These are phyloP conservation scores for Podilymbus podiceps DNA, from an alignment of 2,113 vertebrate genomes.

Conservation along the genomic window DNA sequence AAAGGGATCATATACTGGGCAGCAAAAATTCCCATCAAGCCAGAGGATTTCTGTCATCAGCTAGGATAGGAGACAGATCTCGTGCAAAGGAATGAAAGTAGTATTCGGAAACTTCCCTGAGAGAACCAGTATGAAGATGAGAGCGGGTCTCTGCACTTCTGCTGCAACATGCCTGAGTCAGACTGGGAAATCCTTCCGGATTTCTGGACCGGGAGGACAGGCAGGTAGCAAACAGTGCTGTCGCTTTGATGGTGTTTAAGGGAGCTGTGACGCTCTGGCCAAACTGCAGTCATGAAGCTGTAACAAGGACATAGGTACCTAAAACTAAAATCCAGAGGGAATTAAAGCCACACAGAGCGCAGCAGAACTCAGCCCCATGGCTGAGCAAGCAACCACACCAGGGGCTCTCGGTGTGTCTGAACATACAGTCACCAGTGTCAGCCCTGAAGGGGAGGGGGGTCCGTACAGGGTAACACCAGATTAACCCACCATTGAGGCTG, in stretches of 20 bases:
- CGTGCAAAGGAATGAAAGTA: background rate
- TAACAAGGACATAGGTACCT: background rate
- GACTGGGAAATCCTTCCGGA: background rate
- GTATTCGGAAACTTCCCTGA: background rate
- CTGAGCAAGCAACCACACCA: background rate
- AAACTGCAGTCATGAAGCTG: background rate
- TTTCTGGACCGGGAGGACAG: background rate
- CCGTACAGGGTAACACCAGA: fast-evolving
- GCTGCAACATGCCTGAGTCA: background rate
- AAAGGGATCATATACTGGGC: background rate
- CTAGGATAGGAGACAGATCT: background rate
- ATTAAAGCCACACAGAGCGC: background rate
- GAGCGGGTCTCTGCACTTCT: background rate
- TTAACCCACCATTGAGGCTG: background rate
- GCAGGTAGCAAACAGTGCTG: background rate
- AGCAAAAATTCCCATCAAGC: background rate
- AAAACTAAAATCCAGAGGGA: background rate
- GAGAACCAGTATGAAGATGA: background rate
- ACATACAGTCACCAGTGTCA: fast-evolving
- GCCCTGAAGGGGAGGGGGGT: background rate
- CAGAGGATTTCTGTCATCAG: background rate
- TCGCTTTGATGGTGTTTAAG: background rate
- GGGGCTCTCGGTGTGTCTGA: background rate
- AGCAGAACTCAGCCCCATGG: background rate
- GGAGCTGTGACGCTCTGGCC: background rate